Percentiles rank a stretch among this genome's conserved stretches.
Conservation (phyloP, 2,797 vertebrate genomes). For the Tapirus indicus region DNA sequence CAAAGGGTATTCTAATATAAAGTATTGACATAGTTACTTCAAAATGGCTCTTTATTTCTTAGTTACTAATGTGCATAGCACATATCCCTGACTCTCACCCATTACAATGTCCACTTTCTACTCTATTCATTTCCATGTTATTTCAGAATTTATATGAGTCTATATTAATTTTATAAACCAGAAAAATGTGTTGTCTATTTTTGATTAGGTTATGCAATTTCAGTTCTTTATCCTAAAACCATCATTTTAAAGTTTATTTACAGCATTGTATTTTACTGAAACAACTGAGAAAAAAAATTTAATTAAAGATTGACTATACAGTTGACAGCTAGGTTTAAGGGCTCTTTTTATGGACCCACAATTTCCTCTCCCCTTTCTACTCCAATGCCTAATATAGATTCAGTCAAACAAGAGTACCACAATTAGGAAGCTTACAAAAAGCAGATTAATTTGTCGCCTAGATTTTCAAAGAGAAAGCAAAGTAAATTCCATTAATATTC, state of each 20-base stretch:
- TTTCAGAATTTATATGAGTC: background rate
- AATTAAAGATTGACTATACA: background rate
- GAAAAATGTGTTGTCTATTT: conserved; percentile 3
- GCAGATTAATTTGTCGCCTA: conserved; percentile 42
- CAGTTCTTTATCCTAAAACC: background rate
- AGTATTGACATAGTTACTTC: background rate
- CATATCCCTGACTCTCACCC: background rate
- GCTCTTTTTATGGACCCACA: background rate
- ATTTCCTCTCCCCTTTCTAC: background rate
- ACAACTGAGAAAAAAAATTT: conserved; percentile 14
- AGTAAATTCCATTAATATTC: conserved; percentile 63
- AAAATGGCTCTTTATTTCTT: background rate
- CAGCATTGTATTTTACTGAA: background rate
- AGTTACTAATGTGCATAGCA: background rate
- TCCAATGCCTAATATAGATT: conserved; percentile 32
- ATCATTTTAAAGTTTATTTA: background rate
- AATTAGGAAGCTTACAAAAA: conserved; percentile 64
- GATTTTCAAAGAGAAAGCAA: conserved; percentile 63
- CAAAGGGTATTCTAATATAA: background rate
- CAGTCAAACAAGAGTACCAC: conserved; percentile 63
- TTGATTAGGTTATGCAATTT: background rate
- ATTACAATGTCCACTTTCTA: background rate
- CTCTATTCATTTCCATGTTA: background rate
- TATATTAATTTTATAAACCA: conserved; percentile 46
- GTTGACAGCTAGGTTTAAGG: background rate